These are phyloP conservation scores for Polyommatus iphigenia DNA, from an alignment of 2,888 invertebrate genomes.

Conservation along the genomic window DNA sequence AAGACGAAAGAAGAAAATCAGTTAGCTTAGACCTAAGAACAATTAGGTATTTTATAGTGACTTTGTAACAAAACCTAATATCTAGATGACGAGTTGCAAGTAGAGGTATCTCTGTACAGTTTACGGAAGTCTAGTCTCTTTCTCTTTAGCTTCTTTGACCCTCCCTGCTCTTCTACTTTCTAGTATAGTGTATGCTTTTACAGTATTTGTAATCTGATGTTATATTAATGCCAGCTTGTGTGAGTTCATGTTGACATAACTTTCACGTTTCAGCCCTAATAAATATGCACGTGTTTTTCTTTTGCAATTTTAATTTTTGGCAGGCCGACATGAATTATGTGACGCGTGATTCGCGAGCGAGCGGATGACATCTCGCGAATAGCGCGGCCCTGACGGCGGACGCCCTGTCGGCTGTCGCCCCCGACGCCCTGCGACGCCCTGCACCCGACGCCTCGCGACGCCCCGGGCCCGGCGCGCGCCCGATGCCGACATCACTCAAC, in stretches of 20 bases:
- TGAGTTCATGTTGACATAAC: background rate
- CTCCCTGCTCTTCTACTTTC: background rate
- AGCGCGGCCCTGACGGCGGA: conserved; percentile 31
- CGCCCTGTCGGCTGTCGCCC: background rate
- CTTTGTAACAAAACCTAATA: background rate
- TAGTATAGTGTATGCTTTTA: background rate
- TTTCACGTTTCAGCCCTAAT: conserved; percentile 13
- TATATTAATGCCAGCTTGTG: background rate
- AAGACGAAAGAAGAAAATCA: too few relatives aligned
- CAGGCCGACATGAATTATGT: conserved; percentile 20
- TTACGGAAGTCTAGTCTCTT: background rate
- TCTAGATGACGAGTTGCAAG: background rate
- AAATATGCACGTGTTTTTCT: conserved; percentile 21
- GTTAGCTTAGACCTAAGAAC: too few relatives aligned
- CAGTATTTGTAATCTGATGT: background rate
- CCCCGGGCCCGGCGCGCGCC: conserved; percentile 13
- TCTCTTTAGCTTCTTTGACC: background rate
- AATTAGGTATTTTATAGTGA: too few relatives aligned
- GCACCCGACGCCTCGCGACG: conserved; percentile 27
- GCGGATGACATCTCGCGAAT: conserved; percentile 39
- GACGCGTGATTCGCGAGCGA: conserved; percentile 7
- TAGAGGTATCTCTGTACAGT: background rate
- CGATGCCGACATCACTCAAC: conserved; percentile 19
- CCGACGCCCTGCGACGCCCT: conserved; percentile 32
- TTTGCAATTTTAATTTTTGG: conserved; percentile 23